phyloP scores from a whole-genome alignment of 2,888 invertebrate species.

The Stomorhina lunata region DNA sequence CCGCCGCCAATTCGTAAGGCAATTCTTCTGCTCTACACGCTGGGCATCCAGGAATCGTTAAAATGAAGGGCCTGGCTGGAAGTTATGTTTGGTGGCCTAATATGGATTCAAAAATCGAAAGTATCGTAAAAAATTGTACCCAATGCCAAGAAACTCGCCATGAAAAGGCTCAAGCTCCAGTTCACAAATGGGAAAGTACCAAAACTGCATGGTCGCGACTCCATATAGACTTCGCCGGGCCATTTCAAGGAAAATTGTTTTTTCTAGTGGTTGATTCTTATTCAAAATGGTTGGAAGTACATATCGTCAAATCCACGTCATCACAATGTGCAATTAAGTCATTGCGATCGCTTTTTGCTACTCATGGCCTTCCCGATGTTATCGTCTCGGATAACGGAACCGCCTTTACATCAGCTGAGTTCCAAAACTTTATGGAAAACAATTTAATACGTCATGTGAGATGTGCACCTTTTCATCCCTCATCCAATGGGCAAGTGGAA shows the following conservation, averaged over 20 bases:
- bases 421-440: not conserved
- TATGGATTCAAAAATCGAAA: too few relatives aligned
- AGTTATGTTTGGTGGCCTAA: too few relatives aligned
- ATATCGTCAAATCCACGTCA: constrained; percentile 49
- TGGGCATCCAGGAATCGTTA: too few relatives aligned
- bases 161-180: not conserved
- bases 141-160: not conserved
- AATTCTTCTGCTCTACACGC: too few relatives aligned
- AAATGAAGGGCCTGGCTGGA: too few relatives aligned
- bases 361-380: not conserved
- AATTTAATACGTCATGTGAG: not conserved
- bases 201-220: not conserved
- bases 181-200: not conserved
- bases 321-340: constrained; percentile 16
- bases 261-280: constrained; percentile 45
- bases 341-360: not conserved
- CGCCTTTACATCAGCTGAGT: not conserved
- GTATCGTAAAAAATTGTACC: too few relatives aligned
- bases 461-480: not conserved
- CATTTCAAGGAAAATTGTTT: constrained; percentile 39
- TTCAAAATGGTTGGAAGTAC: constrained; percentile 55
- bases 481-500: not conserved
- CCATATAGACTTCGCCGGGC: not conserved
- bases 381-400: not conserved
- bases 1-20: not conserved